Conservation (phyloP, 2,113 vertebrate genomes). For the Cebus imitator region DNA sequence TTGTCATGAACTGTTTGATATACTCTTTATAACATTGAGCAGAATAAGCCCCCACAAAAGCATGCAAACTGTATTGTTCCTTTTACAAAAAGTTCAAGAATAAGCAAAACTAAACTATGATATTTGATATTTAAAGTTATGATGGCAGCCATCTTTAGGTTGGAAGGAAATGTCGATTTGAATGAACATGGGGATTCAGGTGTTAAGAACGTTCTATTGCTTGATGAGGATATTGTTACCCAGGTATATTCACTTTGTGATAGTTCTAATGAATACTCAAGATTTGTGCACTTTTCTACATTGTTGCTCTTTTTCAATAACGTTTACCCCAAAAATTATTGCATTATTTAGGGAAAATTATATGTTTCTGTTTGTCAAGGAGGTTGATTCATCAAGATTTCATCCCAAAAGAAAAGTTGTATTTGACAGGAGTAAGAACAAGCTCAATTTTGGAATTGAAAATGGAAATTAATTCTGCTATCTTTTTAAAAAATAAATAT, state of each 20-base stretch:
- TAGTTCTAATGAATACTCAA: not conserved
- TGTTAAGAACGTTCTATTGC: not conserved
- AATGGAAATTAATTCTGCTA: not conserved
- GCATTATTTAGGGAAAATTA: not conserved
- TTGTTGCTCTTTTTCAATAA: not conserved
- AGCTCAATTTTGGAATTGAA: constrained; percentile 8
- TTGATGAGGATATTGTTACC: not conserved
- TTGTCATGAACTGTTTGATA: not conserved
- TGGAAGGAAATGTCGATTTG: not conserved
- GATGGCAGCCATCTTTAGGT: not conserved
- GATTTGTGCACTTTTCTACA: not conserved
- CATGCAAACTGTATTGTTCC: not conserved
- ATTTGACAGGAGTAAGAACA: not conserved
- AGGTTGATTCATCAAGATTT: not conserved
- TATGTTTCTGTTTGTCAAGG: not conserved
- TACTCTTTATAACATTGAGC: not conserved
- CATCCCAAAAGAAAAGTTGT: not conserved
- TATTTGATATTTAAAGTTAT: not conserved
- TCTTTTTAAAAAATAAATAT: not conserved
- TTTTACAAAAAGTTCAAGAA: not conserved
- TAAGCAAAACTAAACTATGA: not conserved
- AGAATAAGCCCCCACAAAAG: not conserved
- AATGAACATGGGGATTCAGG: not conserved
- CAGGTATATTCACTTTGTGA: not conserved
- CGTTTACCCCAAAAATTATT: not conserved